These are phyloP conservation scores for Labia minor DNA, from an alignment of 2,888 invertebrate genomes.

Conservation along the genomic window DNA sequence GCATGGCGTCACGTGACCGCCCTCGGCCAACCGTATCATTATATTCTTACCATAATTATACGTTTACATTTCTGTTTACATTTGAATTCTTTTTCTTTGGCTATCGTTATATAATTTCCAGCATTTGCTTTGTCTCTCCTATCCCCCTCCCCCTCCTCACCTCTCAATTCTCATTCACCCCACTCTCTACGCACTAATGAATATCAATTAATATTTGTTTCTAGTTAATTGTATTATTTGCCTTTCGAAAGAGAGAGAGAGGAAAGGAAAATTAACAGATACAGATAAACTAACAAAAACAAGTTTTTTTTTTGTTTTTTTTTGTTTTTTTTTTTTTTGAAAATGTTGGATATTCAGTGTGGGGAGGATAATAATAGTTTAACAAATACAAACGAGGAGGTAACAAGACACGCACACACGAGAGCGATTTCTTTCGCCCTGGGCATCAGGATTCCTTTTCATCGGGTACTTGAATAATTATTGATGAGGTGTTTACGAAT, in stretches of 20 bases:
- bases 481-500: slow-evolving; percentile 1
- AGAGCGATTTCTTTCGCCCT: background rate
- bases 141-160: background rate
- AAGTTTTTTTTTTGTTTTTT: no score
- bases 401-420: slow-evolving; percentile 2
- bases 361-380: background rate
- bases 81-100: slow-evolving; percentile 7
- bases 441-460: background rate
- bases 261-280: background rate
- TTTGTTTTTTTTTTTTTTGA: no score
- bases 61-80: slow-evolving; percentile 13
- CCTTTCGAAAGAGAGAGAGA: background rate
- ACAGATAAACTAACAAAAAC: background rate
- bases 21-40: slow-evolving; percentile 13
- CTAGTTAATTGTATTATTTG: slow-evolving; percentile 6
- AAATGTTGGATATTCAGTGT: background rate
- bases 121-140: slow-evolving; percentile 2
- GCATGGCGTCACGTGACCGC: background rate
- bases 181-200: background rate
- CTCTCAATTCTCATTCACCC: no score
- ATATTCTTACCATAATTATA: slow-evolving; percentile 8
- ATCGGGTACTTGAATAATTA: background rate
- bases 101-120: slow-evolving; percentile 8
- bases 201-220: slow-evolving; percentile 13
- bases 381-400: slow-evolving; percentile 13